Evolutionary conservation across 1,140 invertebrate genomes (phyloP).

Genomic region (Drosophila melanica): DNA sequence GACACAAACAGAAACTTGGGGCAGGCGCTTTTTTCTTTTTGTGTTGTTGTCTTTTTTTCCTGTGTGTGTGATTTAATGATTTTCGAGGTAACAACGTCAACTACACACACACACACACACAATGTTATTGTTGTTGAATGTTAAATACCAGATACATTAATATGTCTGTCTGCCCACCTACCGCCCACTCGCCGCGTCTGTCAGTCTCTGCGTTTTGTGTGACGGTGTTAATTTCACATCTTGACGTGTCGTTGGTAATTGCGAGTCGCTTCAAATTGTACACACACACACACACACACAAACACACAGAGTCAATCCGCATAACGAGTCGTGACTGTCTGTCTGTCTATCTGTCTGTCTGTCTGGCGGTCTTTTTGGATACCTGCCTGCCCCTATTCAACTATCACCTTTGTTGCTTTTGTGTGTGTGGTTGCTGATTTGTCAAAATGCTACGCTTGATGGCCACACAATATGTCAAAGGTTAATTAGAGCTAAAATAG

Average conservation of each 20-base stretch:
- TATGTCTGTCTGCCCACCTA: constrained; percentile 62
- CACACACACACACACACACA: constrained; percentile 35
- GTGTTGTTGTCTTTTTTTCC: constrained; percentile 3
- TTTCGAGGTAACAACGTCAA: constrained; percentile 72
- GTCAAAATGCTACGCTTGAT: constrained; percentile 60
- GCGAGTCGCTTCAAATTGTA: constrained; percentile 79
- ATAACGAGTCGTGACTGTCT: constrained; percentile 73
- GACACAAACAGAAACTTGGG: constrained; percentile 70
- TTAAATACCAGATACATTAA: constrained; percentile 83
- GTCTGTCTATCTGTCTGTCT: constrained; percentile 53
- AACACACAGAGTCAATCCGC: constrained; percentile 22
- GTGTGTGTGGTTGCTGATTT: constrained; percentile 66
- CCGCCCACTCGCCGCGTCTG: constrained; percentile 23
- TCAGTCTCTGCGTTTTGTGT: constrained; percentile 61
- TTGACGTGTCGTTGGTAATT: constrained; percentile 82
- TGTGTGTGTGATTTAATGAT: constrained; percentile 75
- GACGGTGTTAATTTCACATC: constrained; percentile 83
- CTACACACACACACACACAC: constrained; percentile 42
- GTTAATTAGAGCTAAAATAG: constrained; percentile 78
- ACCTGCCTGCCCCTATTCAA: constrained; percentile 30
- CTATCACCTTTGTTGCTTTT: constrained; percentile 54
- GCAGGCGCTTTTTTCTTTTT: constrained; percentile 24
- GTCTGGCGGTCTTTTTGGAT: constrained; percentile 45
- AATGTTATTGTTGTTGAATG: constrained; percentile 79
- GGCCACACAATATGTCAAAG: constrained; percentile 59